phyloP scores from a whole-genome alignment of 2,888 invertebrate species.

The Ommatoiulus sabulosus region DNA sequence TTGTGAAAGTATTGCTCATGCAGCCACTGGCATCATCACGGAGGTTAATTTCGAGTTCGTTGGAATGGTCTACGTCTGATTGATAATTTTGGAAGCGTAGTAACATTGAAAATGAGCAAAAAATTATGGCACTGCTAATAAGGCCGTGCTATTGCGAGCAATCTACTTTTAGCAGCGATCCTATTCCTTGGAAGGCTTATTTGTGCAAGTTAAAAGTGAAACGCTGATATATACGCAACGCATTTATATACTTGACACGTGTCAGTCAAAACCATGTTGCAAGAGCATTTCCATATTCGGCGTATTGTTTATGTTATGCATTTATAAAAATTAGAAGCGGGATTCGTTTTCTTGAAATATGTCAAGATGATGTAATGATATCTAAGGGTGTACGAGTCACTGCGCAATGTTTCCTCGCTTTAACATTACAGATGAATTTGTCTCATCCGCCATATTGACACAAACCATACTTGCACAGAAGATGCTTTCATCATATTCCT shows the following conservation, averaged over 20 bases:
- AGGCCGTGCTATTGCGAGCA: background rate
- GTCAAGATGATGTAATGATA: background rate
- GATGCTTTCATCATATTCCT: too few relatives aligned
- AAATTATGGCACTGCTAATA: background rate
- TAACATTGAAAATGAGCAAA: slow-evolving; percentile 11
- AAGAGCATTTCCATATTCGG: background rate
- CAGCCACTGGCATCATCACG: background rate
- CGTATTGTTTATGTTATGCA: background rate
- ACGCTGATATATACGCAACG: background rate
- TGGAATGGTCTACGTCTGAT: background rate
- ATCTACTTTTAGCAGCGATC: background rate
- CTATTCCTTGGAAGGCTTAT: background rate
- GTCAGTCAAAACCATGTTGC: background rate
- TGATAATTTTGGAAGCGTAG: slow-evolving; percentile 6
- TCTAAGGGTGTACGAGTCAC: background rate
- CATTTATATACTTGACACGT: background rate
- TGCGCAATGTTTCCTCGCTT: too few relatives aligned
- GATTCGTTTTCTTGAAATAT: background rate
- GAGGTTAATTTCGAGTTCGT: background rate
- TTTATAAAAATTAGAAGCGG: background rate
- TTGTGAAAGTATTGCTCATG: background rate
- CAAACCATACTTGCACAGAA: too few relatives aligned
- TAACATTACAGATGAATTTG: too few relatives aligned
- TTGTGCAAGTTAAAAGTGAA: slow-evolving; percentile 12
- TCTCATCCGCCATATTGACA: too few relatives aligned